Percentiles rank a stretch among this genome's conserved stretches.
Evolutionary conservation across 2,888 invertebrate genomes (phyloP).

Genomic region (Chalcosyrphus nemorum): DNA sequence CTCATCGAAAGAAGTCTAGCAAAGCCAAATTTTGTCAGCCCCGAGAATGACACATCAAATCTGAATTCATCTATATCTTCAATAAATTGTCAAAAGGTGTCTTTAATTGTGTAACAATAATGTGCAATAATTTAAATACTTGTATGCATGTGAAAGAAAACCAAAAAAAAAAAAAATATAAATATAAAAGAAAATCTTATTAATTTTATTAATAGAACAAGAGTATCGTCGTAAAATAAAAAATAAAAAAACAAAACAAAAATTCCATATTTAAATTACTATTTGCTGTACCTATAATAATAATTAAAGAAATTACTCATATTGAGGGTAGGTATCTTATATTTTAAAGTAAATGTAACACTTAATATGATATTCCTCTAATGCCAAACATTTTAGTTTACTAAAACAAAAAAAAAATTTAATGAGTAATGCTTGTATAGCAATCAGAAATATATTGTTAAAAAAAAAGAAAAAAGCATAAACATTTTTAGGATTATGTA

Average conservation of each 20-base stretch:
- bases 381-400: conserved; percentile 62
- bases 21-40: conserved; percentile 79
- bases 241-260: too few relatives aligned
- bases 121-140: conserved; percentile 64
- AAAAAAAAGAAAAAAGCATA: too few relatives aligned
- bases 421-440: conserved; percentile 45
- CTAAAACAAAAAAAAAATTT: too few relatives aligned
- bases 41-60: conserved; percentile 76
- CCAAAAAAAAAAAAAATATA: too few relatives aligned
- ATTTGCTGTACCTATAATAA: conserved; percentile 65
- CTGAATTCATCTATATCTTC: conserved; percentile 76
- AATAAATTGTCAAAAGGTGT: conserved; percentile 80
- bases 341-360: conserved; percentile 28
- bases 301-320: conserved; percentile 64
- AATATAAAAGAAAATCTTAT: too few relatives aligned
- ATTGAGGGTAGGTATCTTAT: conserved; percentile 70
- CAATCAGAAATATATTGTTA: conserved; percentile 31
- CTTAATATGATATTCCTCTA: conserved; percentile 47
- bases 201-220: conserved; percentile 52
- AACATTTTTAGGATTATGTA: conserved; percentile 10
- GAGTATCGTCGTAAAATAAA: conserved; percentile 29
- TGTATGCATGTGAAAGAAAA: conserved; percentile 39
- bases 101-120: conserved; percentile 80
- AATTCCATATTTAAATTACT: conserved; percentile 43
- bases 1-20: conserved; percentile 78